phyloP scores from a whole-genome alignment of 2,797 vertebrate genomes.

The Brachyrhaphis roseni region DNA sequence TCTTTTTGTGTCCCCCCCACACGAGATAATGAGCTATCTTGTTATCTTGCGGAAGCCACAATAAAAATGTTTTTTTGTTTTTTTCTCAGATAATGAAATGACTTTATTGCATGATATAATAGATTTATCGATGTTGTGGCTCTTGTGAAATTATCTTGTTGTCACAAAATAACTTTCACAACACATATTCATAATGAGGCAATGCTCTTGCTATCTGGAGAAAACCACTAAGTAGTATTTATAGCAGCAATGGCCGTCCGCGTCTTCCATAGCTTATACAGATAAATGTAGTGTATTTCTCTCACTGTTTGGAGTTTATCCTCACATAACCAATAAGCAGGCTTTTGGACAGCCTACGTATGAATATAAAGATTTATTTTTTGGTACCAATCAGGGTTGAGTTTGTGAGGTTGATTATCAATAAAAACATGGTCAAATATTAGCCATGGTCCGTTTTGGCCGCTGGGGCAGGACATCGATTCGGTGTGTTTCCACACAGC shows the following conservation, averaged over 20 bases:
- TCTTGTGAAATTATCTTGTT: not conserved
- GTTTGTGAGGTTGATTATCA: conserved; percentile 3
- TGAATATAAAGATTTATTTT: conserved; percentile 4
- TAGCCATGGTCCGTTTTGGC: conserved; percentile 27
- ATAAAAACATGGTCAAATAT: conserved; percentile 29
- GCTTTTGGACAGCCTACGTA: conserved; percentile 4
- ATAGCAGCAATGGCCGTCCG: not conserved
- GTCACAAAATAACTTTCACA: not conserved
- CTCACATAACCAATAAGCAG: not conserved
- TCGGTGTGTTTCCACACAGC: conserved; percentile 31
- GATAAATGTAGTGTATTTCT: not conserved
- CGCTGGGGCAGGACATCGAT: conserved; percentile 29
- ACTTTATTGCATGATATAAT: not conserved
- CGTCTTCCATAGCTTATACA: not conserved
- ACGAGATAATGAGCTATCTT: not conserved
- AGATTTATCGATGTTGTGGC: not conserved
- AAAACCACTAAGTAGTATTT: not conserved
- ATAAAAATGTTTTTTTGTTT: not conserved
- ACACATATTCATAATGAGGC: not conserved
- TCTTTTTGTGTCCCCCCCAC: not conserved
- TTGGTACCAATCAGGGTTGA: not conserved
- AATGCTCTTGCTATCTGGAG: not conserved
- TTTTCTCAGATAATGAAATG: not conserved
- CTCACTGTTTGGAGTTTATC: not conserved
- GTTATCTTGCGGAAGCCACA: not conserved